Percentiles rank a stretch among this genome's conserved stretches.
These are phyloP conservation scores for Micromys minutus DNA, from an alignment of 2,113 vertebrate species.

Conservation along the genomic window DNA sequence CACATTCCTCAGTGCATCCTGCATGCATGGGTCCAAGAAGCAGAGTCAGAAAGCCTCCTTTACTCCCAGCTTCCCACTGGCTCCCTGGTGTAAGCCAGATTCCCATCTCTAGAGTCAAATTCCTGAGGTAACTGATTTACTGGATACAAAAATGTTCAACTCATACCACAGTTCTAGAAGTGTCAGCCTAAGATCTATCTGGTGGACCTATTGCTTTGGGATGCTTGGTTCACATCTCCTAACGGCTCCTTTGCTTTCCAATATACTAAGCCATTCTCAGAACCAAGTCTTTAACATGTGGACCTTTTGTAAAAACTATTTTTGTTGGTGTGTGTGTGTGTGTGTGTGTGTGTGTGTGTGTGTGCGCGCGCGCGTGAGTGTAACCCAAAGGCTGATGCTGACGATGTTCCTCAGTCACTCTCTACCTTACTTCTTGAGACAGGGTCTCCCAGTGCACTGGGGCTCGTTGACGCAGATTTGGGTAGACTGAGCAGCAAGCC, in stretches of 20 bases:
- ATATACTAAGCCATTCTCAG: too few relatives aligned
- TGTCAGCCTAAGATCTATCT: not conserved
- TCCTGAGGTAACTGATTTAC: not conserved
- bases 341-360: too few relatives aligned
- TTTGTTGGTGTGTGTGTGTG: not conserved
- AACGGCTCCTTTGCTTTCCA: not conserved
- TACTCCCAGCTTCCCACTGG: not conserved
- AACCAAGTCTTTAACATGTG: not conserved
- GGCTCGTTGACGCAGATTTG: not conserved
- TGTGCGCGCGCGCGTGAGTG: not conserved
- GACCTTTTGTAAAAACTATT: not conserved
- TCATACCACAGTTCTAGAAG: not conserved
- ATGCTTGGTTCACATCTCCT: not conserved
- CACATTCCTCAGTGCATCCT: not conserved
- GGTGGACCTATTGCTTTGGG: not conserved
- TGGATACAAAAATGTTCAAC: not conserved
- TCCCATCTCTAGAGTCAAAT: not conserved
- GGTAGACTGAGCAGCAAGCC: not conserved
- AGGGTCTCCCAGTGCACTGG: not conserved
- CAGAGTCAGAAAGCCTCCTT: not conserved
- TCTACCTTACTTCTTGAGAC: not conserved
- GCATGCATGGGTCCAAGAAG: not conserved
- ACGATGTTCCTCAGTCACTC: not conserved
- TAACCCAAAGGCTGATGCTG: not conserved
- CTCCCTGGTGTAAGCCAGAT: not conserved